Base-by-base conservation (phyloP, 1,140 invertebrate genomes). In the Drosophila burlai region DNA sequence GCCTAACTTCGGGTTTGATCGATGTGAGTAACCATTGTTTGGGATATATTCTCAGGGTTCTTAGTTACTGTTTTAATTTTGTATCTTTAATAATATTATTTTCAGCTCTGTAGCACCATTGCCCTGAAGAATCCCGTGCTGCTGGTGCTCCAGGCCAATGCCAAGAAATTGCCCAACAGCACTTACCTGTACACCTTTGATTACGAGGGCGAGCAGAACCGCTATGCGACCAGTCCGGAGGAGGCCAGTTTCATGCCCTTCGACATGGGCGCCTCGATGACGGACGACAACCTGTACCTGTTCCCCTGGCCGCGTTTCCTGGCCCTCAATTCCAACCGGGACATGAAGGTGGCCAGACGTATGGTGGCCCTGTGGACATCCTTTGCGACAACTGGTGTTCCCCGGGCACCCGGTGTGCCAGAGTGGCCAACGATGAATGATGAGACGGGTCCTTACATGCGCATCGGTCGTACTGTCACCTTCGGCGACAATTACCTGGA, bases 261-360 rank as follows among this genome's bases (percentile, higher is more conserved):
- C 59, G 90, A 91, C 49, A 81, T 92, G 67, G 92, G 92, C 11
- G 87, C 92, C 26, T 91, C 89, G 5, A 63, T 93, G 36, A 92
- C 92, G 47, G 92, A 93, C 43, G 92, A 93, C 47, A 93, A 93
- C 62, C 78, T 93, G n/a, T 93, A 93, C 46, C 62, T 93, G n/a
- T 93, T 93, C 68, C 92, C 92, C n/a, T 93, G 92, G 92, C 92
- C 92, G 1, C 72, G 83, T 6, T 63, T 81, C 54, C 61, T 76
- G 8, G 31, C 72, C 21, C 49, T 92, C 1, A 87, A 92, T 38
- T 64, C 89, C 24, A 85, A 85, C 45, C 78, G 82, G 1, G 92
- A 93, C 46, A 57, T 92, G 16, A 92, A 91, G 76, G 60, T 93
- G 15, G 92, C 91, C 31, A 69, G 85, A 26, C 83, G 83, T 13